Base-by-base conservation (phyloP, 2,113 vertebrate genomes). In the Sinocyclocheilus grahami region DNA sequence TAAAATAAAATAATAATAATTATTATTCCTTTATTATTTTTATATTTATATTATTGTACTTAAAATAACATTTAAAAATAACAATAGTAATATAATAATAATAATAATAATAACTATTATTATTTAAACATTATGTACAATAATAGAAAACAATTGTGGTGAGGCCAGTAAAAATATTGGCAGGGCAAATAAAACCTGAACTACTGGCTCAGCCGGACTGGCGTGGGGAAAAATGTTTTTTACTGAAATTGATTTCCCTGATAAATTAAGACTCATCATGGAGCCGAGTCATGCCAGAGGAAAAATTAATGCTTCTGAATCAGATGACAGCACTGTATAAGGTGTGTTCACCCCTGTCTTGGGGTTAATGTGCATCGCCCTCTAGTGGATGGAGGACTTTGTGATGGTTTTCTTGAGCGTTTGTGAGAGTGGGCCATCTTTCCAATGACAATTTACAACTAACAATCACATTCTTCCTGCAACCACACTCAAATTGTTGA, bases 321-420 rank as follows among this genome's bases (percentile, higher is more conserved):
- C 7, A 39, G 18, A 72, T 72, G 20, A 5, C 18, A 42, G 69
- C 20, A 22, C 69, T 72, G 27, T 72, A 2, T 1, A 72, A 72
- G 20, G 8, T 22, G 69, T 72, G 33, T 39, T 72, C 37, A 39
- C 7, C 16, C 7, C 16, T 3, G 18, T n/a, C 9, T 74, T 74
- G 71, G 3, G 1, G 37, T 30, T 67, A 30, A 24, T 24, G 2
- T 11, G 20, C 71, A 33, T 77, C n/a, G 27, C 33, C 80, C 51
- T 33, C 83, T 90, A 87, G 75, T 87, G 83, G 83, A 27, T 11
- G 87, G 87, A 86, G 78, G 72, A 83, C 77, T 48, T 24, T 5
- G 62, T 51, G 11, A 20, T 60, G n/a, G 48, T 27, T n/a, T 55
- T 16, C 22, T 27, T n/a, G 27, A 71, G 67, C 14, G 7, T 37